Base-by-base conservation (phyloP, 2,888 invertebrate genomes). In the Megaustenia siamemsis region DNA sequence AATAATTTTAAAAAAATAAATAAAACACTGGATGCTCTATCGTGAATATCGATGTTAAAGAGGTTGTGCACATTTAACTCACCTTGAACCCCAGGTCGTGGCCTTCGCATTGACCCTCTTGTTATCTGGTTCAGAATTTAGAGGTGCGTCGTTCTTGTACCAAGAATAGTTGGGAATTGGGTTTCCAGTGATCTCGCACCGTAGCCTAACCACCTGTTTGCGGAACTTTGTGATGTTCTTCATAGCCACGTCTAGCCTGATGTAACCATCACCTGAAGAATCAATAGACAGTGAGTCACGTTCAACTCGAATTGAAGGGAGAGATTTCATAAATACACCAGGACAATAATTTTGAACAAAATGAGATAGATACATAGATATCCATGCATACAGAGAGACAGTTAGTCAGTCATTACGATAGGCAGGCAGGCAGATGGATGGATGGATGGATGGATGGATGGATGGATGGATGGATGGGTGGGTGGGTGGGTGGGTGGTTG, bases 131-230 rank as follows among this genome's bases (percentile, higher is more conserved):
- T 95, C 94, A 4, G 94, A 93, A 86, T 94, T 94, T 2, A 96
- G 91, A 0, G 95, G 95, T 4, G 95, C 95, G 88, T 95, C 95
- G 90, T 96, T 95, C 92, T 96, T 95, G 91, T 94, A 95, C 96
- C 96, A 96, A 71, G 94, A 89, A 88, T 96, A 95, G 63, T 93
- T 94, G 49, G 96, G 95, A 0, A 95, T 94, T 0, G 96, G 96
- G 89, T 95, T 94, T 0, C 96, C 96, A 24, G 95, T 93, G 71
- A 96, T 96, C 92, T 96, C 96, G 92, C 96, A 96, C 73, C 95
- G 93, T 89, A 96, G 94, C 88, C 95, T 95, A 35, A 95, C 95
- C 53, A 94, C 94, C 85, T 95, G 95, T 5, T 96, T 96, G 8
- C 95, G 89, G 84, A 90, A 91, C 69, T 90, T 89, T 38, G 91